Percentiles rank a stretch among this genome's conserved stretches.
Conservation (phyloP, 1,140 invertebrate genomes). For the Macrocentrus cingulum region DNA sequence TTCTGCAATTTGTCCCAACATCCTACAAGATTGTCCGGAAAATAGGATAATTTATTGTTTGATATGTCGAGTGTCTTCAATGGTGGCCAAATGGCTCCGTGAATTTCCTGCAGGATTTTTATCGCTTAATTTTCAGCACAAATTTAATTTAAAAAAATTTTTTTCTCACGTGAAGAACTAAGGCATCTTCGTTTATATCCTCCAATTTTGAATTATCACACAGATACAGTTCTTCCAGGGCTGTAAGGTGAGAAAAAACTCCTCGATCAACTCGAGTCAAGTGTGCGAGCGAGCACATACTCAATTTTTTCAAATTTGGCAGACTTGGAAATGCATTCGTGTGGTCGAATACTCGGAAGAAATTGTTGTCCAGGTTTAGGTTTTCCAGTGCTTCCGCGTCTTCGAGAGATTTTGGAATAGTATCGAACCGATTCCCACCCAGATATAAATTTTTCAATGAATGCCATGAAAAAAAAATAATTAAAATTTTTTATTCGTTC, state of each 20-base stretch:
- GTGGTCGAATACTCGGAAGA: conserved; percentile 58
- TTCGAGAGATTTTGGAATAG: conserved; percentile 64
- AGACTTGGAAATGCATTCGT: conserved; percentile 64
- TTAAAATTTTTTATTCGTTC: no score
- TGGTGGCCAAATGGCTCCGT: conserved; percentile 57
- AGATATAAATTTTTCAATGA: conserved; percentile 69
- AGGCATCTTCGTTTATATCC: conserved; percentile 61
- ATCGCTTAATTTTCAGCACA: no score
- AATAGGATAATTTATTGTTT: conserved; percentile 67
- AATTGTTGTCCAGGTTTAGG: conserved; percentile 71
- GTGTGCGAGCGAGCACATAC: conserved; percentile 66
- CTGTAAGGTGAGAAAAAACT: conserved; percentile 58
- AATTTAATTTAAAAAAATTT: not conserved
- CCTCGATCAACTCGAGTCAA: conserved; percentile 61
- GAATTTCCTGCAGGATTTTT: conserved; percentile 12
- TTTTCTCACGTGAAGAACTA: conserved; percentile 36
- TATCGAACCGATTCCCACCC: conserved; percentile 67
- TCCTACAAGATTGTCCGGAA: conserved; percentile 63
- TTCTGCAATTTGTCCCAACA: conserved; percentile 68
- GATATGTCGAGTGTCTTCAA: conserved; percentile 68
- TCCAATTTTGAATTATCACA: conserved; percentile 63
- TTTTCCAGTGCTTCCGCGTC: conserved; percentile 62
- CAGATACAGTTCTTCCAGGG: conserved; percentile 60
- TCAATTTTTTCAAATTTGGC: conserved; percentile 62
- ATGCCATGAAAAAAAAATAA: no score